Evolutionary conservation across 2,113 vertebrate species (phyloP).

Genomic region (Brachypodius melanocephalos): DNA sequence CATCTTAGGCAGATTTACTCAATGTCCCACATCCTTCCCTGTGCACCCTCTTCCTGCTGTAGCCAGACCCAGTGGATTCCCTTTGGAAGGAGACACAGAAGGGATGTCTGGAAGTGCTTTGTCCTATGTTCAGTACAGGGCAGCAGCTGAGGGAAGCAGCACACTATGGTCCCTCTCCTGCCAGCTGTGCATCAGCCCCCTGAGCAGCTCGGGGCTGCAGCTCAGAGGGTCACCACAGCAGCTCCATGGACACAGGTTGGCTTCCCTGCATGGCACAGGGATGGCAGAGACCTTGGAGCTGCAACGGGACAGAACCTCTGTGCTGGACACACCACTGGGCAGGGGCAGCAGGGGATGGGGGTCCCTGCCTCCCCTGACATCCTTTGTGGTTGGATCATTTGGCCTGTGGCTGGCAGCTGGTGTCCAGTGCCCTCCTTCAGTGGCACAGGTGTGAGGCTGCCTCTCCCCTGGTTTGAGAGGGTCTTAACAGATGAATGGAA

Average conservation of each 20-base stretch:
- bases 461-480: neutral
- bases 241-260: fast-evolving
- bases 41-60: neutral
- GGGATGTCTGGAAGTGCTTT: neutral
- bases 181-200: neutral
- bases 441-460: neutral
- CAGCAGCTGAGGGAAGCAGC: neutral
- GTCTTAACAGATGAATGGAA: neutral
- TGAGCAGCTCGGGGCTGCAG: neutral
- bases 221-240: neutral
- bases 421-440: neutral
- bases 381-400: neutral
- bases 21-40: constrained; percentile 31
- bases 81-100: neutral
- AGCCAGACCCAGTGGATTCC: neutral
- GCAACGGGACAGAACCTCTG: neutral
- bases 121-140: neutral
- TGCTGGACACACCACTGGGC: neutral
- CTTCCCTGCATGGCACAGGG: neutral
- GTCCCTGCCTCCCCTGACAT: neutral
- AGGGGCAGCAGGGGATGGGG: neutral
- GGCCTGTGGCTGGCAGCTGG: neutral
- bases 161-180: neutral
- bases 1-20: neutral
- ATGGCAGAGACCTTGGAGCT: neutral